Evolutionary conservation across 2,113 vertebrate species (phyloP), one percentile per base, ranked within the genome.

Genomic region (Rhombomys opimus): DNA sequence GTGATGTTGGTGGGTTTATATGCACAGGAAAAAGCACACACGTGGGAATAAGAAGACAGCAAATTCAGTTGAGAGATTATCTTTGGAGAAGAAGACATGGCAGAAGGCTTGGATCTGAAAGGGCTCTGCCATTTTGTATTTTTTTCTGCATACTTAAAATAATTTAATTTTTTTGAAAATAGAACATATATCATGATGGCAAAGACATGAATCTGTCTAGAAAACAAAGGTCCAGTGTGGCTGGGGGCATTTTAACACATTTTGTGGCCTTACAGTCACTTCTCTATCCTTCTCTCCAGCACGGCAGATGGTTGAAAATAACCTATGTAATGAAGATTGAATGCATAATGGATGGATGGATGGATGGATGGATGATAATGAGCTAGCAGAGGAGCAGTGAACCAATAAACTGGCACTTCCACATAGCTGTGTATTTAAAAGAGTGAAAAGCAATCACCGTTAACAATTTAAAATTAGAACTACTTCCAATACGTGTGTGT

Each of bases 31-130:
- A 25, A 87, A 89, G 85, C 63, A 81, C 38, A 86, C 32, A 5
- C 57, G 22, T 27, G 20, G 41, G 77, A 90, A 27, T 63, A 15
- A 77, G 50, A 94, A 87, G 50, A 80, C 54, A 54, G 84, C 50
- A 38, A 30, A 89, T 54, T 68, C 27, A 92, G 9, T 73, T 73
- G 68, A 95, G 25, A 95, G 41, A 59, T 41, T 65, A 54, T 80
- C 72, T 94, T 52, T 82, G 46, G n/a, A 93, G 61, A 89, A 96
- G 61, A 80, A 93, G 87, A 84, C 30, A 68, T 50, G 46, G 41
- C 23, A 27, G 59, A 87, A 87, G 41, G 4, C 85, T 87, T 54
- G 46, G 5, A 88, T 46, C 50, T 72, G 20, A 93, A 91, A 41
- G 2, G 61, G 87, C 10, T 41, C 52, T 91, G 32, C 59, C 57